Base-by-base conservation (phyloP, 1,140 invertebrate species). In the Drosophila pseudoananassae region DNA sequence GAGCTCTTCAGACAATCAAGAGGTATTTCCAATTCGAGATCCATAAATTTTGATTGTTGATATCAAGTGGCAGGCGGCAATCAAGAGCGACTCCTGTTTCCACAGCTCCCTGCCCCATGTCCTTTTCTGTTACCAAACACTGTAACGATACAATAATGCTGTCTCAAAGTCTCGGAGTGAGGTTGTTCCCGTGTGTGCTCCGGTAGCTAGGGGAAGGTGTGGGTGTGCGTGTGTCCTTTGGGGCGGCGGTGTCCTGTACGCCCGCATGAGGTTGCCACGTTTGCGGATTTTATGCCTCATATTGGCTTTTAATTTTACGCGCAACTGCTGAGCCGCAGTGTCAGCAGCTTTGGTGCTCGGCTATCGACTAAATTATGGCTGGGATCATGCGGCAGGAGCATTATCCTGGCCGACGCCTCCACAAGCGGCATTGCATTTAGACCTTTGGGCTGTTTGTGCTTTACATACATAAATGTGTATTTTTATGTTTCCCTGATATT, bases 271-370 rank as follows among this genome's bases (percentile, higher is more conserved):
- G 31, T 51, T 79, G 68, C 81, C 64, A 70, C 77, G 82, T 85
- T 81, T 68, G 73, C 82, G 60, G 69, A 87, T 87, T 87, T 81
- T 74, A 74, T 81, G 63, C 64, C 81, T 58, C 81, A 85, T 85
- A 85, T 81, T 85, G 82, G 81, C 81, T 84, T 84, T 84, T 84
- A 84, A 84, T 84, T 84, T 84, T 55, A 84, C 63, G 73, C 77
- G 73, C 59, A 74, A 75, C 60, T 75, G 72, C 72, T 75, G 72
- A 75, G 70, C 60, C 71, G 72, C 81, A 70, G 81, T 76, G 80
- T 84, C 80, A 84, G 80, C 80, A 77, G 72, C 76, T 64, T 55
- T 29, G 40, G 9, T 17, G 14, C 36, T 51, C 27, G 47, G 64
- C 58, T 73, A 74, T 73, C 71, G 55, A 68, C 57, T 63, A 73